phyloP scores from a whole-genome alignment of 2,888 invertebrate species.

The Dolichopus griseipennis region DNA sequence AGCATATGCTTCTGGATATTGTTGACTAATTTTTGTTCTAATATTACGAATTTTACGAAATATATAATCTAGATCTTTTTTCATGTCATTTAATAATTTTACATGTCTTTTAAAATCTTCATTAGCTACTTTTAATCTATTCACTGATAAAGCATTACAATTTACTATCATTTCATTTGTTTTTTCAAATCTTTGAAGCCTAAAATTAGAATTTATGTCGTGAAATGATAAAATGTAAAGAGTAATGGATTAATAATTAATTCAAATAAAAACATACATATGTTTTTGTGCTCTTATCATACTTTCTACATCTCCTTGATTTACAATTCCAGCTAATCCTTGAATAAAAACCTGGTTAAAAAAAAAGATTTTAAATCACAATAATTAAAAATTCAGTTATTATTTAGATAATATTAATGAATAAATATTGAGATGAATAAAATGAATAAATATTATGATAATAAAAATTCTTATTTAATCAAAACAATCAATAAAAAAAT shows the following conservation, averaged over 20 bases:
- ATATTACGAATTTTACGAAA: slow-evolving; percentile 83
- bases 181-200: slow-evolving; percentile 93
- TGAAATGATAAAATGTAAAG: slow-evolving; percentile 14
- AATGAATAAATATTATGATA: too few relatives aligned
- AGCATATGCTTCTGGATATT: slow-evolving; percentile 60
- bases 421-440: too few relatives aligned
- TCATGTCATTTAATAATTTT: slow-evolving; percentile 77
- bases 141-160: slow-evolving; percentile 87
- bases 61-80: slow-evolving; percentile 87
- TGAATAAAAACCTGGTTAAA: slow-evolving; percentile 65
- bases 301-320: slow-evolving; percentile 81
- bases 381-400: too few relatives aligned
- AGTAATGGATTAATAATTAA: slow-evolving; percentile 11
- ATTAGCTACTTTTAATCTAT: slow-evolving; percentile 73
- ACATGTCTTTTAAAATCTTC: slow-evolving; percentile 88
- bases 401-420: too few relatives aligned
- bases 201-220: slow-evolving; percentile 43
- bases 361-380: too few relatives aligned
- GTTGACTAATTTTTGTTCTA: slow-evolving; percentile 67
- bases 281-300: slow-evolving; percentile 87
- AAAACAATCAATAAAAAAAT: too few relatives aligned
- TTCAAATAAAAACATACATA: slow-evolving; percentile 55
- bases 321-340: slow-evolving; percentile 81
- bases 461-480: too few relatives aligned
- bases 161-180: slow-evolving; percentile 98